Conservation (phyloP, 2,888 invertebrate species). For the Pinctada fucata region DNA sequence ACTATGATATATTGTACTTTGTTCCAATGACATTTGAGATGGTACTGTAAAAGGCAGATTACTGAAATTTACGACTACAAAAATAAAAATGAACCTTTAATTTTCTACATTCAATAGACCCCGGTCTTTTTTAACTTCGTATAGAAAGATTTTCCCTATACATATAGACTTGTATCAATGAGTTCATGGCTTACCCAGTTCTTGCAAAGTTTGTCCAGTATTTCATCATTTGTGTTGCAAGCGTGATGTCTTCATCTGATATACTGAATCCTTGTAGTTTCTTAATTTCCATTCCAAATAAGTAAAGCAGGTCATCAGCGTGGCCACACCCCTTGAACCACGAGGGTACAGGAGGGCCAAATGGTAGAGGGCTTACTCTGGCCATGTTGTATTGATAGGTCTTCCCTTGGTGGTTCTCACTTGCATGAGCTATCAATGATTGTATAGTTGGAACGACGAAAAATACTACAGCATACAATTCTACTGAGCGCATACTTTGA, state of each 20-base stretch:
- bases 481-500: slow-evolving; percentile 11
- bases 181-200: slow-evolving; percentile 84
- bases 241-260: slow-evolving; percentile 87
- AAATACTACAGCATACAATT: slow-evolving; percentile 4
- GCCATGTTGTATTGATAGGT: slow-evolving; percentile 6
- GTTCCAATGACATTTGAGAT: too few relatives aligned
- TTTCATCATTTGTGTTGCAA: slow-evolving; percentile 91
- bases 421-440: not conserved
- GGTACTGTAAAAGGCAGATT: too few relatives aligned
- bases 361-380: slow-evolving; percentile 43
- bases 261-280: slow-evolving; percentile 80
- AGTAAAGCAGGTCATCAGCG: slow-evolving; percentile 61
- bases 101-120: too few relatives aligned
- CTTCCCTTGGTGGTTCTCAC: not conserved
- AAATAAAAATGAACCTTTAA: too few relatives aligned
- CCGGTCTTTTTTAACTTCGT: too few relatives aligned
- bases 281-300: slow-evolving; percentile 34
- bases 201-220: slow-evolving; percentile 97
- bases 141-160: too few relatives aligned
- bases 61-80: too few relatives aligned
- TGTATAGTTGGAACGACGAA: slow-evolving; percentile 7
- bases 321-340: slow-evolving; percentile 65
- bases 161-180: too few relatives aligned
- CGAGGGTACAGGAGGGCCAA: slow-evolving; percentile 47
- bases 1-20: too few relatives aligned